Conservation (phyloP, 2,797 vertebrate species). For the Gorsachius magnificus region DNA sequence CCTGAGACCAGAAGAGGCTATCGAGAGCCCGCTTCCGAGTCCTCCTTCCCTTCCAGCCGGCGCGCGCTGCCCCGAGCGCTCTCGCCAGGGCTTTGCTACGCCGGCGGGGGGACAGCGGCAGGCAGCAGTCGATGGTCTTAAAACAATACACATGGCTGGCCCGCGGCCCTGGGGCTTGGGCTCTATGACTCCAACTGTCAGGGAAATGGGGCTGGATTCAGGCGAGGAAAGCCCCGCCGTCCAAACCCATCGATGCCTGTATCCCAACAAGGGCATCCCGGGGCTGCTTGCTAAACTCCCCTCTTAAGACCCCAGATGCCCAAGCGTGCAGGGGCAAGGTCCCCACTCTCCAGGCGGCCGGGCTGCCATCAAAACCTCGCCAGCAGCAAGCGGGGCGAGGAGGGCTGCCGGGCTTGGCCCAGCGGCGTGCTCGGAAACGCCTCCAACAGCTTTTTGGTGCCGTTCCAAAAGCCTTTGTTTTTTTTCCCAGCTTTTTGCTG, state of each 20-base stretch:
- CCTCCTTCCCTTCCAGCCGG: not conserved
- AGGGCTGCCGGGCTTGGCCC: not conserved
- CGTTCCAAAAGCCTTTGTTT: conserved; percentile 4
- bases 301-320: not conserved
- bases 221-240: not conserved
- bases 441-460: conserved; percentile 37
- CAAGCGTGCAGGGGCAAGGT: not conserved
- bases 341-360: not conserved
- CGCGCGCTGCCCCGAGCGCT: not conserved
- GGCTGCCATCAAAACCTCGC: not conserved
- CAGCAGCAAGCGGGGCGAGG: not conserved
- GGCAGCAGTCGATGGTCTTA: not conserved
- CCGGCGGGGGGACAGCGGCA: not conserved
- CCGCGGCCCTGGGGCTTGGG: not conserved
- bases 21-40: conserved; percentile 67
- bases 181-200: not conserved
- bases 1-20: conserved; percentile 58
- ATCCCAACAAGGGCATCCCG: not conserved
- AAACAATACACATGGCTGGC: conserved; percentile 48
- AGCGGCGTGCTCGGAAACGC: not conserved
- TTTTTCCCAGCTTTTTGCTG: conserved; percentile 42
- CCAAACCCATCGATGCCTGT: not conserved
- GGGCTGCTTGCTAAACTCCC: not conserved
- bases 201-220: not conserved
- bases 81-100: not conserved